Base-by-base conservation (phyloP, 1,140 invertebrate species). In the Trypoxylus dichotomus region DNA sequence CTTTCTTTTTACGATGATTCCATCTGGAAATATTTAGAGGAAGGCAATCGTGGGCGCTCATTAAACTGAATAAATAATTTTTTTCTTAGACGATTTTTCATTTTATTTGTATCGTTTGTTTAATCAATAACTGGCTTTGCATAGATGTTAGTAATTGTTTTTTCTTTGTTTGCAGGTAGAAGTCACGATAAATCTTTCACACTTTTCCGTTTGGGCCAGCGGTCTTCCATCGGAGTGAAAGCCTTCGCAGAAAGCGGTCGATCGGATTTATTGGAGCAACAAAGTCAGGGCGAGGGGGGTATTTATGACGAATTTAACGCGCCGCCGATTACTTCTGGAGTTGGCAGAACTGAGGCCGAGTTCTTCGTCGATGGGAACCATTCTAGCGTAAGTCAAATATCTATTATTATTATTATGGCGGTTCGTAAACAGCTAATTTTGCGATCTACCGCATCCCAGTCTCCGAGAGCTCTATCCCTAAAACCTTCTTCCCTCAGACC, bases 321-420 rank as follows among this genome's bases (percentile, higher is more conserved):
- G 11, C 93, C 95, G 1, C 89, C 94, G 0, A 91, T 97, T 15
- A 85, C 88, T 1, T 88, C 91, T 78, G 95, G 96, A 1, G 91
- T 93, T 60, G 95, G 95, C 0, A 87, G 91, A 60, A 94, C 94
- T 25, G 92, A 95, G 83, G 90, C 94, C 0, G 91, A 94, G 82
- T 94, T 97, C 84, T 95, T 96, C 84, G 92, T 96, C n/a, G 95
- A 97, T 85, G 94, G 94, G 76, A 95, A 95, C 86, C 95, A 97
- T 88, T 95, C 95, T 7, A 89, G 89, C 87, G 93, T 94, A 86
- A 88, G 86, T 85, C 76, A 76, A 11, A 41, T 6, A 11, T 60
- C 37, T 3, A 6, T 41, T 41, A 41, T 41, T 41, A 41, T 41
- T 41, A 11, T 41, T 41, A 41, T 41, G n/a, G n/a, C n/a, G n/a